Base-by-base conservation (phyloP, 2,888 invertebrate genomes). In the Zeuzera pyrina region DNA sequence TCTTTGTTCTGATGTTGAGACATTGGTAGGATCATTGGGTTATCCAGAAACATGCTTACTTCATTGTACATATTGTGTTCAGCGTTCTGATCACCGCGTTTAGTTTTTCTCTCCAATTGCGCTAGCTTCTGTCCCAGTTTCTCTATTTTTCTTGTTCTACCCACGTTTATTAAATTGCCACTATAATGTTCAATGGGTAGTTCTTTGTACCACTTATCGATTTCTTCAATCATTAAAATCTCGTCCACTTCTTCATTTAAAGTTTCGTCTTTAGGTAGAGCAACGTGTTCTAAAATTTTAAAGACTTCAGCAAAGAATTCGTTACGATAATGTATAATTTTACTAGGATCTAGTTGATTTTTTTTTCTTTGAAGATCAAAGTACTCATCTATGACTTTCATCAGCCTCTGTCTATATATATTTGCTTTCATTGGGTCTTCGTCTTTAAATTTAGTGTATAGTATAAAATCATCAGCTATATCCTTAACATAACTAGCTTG, bases 171-270 rank as follows among this genome's bases (percentile, higher is more conserved):
- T 3, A 16, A n/a, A 7, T 8, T 4, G 2, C 10, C n/a, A 10
- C 12, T 13, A 2, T 4, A 10, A 4, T 15, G 28, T 15, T 5
- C 6, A 7, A 29, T 15, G n/a, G 71, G 68, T 21, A 77, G 41
- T 30, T 68, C 64, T n/a, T 44, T 39, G 38, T 64, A 55, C 77
- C 77, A 78, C 15, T 66, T 53, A 13, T 69, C 67, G 2, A 78
- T 51, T 47, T 76, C 77, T 0, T 55, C 33, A 3, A 53, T 56
- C 11, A 77, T 33, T 11, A 68, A 35, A 29, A 76, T 64, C 41
- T 66, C 60, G 38, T 67, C 58, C 1, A 61, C 65, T 56, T 74
- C 73, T 29, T 63, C 52, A 42, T 42, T 50, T 10, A 76, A 33
- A 2, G 52, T 52, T 10, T 57, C 47, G 3, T 57, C 48, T 28